Percentiles rank a stretch among this genome's conserved stretches.
phyloP scores from a whole-genome alignment of 1,140 invertebrate species.

The Triops longicaudatus region DNA sequence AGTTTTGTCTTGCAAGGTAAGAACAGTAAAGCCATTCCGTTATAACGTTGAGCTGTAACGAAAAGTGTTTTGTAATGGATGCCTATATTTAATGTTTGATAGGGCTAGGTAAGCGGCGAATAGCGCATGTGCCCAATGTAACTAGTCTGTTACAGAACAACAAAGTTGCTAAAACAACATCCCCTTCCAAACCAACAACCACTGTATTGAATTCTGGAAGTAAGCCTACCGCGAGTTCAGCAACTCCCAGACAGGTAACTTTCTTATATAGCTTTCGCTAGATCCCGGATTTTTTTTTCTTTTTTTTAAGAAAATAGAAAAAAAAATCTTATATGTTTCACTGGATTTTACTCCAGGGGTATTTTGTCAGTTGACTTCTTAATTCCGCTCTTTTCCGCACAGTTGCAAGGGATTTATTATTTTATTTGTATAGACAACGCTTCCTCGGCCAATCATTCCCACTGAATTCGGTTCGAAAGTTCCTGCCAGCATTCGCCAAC shows the following conservation, averaged over 20 bases:
- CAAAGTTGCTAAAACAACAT: conserved; percentile 21
- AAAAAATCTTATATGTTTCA: too few relatives aligned
- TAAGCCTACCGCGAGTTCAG: neutral
- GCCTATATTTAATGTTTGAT: neutral
- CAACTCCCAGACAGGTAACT: neutral
- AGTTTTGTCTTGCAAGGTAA: neutral
- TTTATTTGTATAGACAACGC: conserved; percentile 35
- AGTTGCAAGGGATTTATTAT: neutral
- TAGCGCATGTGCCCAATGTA: conserved; percentile 36
- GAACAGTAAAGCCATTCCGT: too few relatives aligned
- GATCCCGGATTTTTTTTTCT: too few relatives aligned
- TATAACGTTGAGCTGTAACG: too few relatives aligned
- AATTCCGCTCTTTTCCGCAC: too few relatives aligned
- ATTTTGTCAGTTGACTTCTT: too few relatives aligned
- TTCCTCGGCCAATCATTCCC: conserved; percentile 52
- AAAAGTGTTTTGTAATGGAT: too few relatives aligned
- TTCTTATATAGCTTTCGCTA: too few relatives aligned
- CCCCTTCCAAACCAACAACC: conserved; percentile 16
- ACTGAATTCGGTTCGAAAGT: conserved; percentile 62
- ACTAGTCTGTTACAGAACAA: conserved; percentile 29
- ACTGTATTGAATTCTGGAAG: conserved; percentile 20
- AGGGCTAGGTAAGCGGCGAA: conserved; percentile 32
- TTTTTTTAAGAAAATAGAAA: too few relatives aligned
- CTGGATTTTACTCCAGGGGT: too few relatives aligned
- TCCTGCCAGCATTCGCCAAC: conserved; percentile 67